Conservation (phyloP, 2,888 invertebrate genomes). For the Sminthurides aquaticus region DNA sequence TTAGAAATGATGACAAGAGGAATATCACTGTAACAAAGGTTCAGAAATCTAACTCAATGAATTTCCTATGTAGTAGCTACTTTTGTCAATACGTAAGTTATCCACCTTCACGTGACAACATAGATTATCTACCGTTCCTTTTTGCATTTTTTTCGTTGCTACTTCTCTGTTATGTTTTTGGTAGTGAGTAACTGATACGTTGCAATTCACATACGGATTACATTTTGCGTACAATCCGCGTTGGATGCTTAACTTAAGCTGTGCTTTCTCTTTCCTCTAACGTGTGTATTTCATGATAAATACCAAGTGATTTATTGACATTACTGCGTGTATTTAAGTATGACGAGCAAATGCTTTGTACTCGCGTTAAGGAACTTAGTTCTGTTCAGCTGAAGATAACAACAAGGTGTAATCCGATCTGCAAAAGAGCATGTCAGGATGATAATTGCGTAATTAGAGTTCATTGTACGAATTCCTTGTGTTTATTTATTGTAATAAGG, state of each 20-base stretch:
- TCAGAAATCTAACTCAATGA: background rate
- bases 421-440: too few species aligned
- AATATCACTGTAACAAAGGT: background rate
- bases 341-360: background rate
- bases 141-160: background rate
- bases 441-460: too few species aligned
- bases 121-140: background rate
- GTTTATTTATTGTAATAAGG: background rate
- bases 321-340: background rate
- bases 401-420: too few species aligned
- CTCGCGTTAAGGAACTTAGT: too few species aligned
- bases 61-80: background rate
- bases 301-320: background rate
- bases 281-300: background rate
- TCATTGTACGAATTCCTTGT: too few species aligned
- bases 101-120: background rate
- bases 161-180: background rate
- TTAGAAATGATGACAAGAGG: background rate
- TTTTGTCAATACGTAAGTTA: background rate
- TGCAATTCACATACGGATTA: background rate
- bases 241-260: background rate
- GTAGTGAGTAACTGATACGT: background rate
- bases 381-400: too few species aligned
- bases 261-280: background rate
- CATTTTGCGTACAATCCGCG: background rate